Base-by-base conservation (phyloP, 2,113 vertebrate species). In the Brachirus orientalis region DNA sequence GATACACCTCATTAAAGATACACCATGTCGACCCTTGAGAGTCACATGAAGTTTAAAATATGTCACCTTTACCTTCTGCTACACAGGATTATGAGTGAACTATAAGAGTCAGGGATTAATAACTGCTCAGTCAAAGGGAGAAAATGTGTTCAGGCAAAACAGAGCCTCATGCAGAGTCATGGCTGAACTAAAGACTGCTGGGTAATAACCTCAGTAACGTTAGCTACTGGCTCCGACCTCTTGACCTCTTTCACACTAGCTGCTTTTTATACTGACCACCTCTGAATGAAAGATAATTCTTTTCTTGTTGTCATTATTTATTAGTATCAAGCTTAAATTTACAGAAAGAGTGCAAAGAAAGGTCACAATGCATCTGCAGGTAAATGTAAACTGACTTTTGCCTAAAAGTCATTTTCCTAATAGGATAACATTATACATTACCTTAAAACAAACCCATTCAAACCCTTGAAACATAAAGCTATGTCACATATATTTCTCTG, bases 91-190 rank as follows among this genome's bases (percentile, higher is more conserved):
- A 69, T 63, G 65, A 63, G n/a, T 38, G 52, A 75, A 77, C 48
- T 3, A 28, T 6, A 4, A 1, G 43, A n/a, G 28, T 72, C 63
- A 74, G 81, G 59, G 83, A 88, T 81, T 69, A 85, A 67, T 77
- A 0, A 74, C 79, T 67, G 43, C 65, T 17, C 36, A 63, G 50
- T 37, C 61, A 58, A 60, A 59, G 45, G 0, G 61, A 67, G n/a
- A 58, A 17, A 74, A 75, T 60, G 16, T 38, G 14, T 52, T 67
- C 45, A 51, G 33, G 22, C 20, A 53, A 65, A 70, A 55, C n/a
- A 52, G 33, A 75, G 43, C 35, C 35, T 60, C 38, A 58, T 56
- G 44, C 8, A 33, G 9, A 16, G 44, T 62, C 58, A 47, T 6
- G 54, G 45, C 22, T 18, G 10, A 13, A 35, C 8, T 19, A 1